Percentiles rank a stretch among this genome's conserved stretches.
Evolutionary conservation across 92 coral and sea anemone genomes (phyloP).

Genomic region (Porites evermanni): DNA sequence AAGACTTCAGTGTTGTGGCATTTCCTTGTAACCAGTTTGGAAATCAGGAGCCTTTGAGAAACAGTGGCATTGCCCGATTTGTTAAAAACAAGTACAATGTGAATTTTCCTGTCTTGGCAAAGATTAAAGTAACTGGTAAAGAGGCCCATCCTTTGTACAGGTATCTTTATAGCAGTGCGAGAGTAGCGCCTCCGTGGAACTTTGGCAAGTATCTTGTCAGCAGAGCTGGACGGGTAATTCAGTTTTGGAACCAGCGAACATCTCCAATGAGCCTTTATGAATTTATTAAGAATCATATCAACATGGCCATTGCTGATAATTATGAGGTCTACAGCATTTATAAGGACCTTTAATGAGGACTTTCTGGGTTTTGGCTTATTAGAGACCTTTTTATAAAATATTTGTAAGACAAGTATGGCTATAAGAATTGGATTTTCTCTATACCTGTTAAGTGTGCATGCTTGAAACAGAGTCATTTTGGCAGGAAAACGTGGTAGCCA

Average conservation of each 20-base stretch:
- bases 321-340: slow-evolving; percentile 50
- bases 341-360: slow-evolving; percentile 25
- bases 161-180: slow-evolving; percentile 58
- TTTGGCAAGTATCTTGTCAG: slow-evolving; percentile 91
- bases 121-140: slow-evolving; percentile 82
- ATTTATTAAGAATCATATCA: slow-evolving; percentile 57
- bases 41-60: slow-evolving; percentile 89
- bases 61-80: slow-evolving; percentile 82
- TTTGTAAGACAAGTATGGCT: no score
- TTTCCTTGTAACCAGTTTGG: slow-evolving; percentile 99
- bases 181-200: slow-evolving; percentile 82
- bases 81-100: slow-evolving; percentile 77
- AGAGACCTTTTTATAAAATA: no score
- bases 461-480: no score
- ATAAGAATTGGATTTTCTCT: no score
- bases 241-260: slow-evolving; percentile 74
- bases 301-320: slow-evolving; percentile 48
- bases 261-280: slow-evolving; percentile 66
- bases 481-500: no score
- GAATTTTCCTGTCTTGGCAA: slow-evolving; percentile 88
- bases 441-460: no score
- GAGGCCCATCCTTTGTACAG: slow-evolving; percentile 84
- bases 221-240: slow-evolving; percentile 77
- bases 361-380: no score
- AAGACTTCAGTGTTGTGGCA: slow-evolving; percentile 84